phyloP scores from a whole-genome alignment of 2,888 invertebrate species.

The Sphecodes monilicornis region DNA sequence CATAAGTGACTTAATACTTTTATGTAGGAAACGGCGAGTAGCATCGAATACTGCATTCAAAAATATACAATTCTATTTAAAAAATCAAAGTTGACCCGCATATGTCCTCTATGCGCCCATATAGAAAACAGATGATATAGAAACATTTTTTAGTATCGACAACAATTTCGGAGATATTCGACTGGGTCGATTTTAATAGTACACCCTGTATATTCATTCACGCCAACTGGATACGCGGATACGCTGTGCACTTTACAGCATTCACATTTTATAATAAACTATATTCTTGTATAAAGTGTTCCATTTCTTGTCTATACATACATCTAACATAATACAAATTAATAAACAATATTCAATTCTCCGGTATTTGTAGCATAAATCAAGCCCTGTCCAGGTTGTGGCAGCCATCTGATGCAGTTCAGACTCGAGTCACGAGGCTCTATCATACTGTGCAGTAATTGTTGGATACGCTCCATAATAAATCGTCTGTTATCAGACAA shows the following conservation, averaged over 20 bases:
- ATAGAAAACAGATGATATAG: too few relatives aligned
- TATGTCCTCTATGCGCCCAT: too few relatives aligned
- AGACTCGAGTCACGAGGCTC: conserved; percentile 89
- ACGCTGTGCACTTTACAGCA: not conserved
- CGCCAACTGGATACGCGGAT: not conserved
- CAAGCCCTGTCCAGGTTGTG: conserved; percentile 92
- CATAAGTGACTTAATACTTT: too few relatives aligned
- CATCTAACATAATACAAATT: conserved; percentile 52
- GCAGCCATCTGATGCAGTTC: conserved; percentile 94
- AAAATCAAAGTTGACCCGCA: too few relatives aligned
- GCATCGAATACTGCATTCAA: too few relatives aligned
- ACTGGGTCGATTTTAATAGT: too few relatives aligned
- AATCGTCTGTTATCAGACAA: not conserved
- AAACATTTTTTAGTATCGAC: too few relatives aligned
- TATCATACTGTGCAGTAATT: conserved; percentile 88
- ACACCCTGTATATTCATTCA: too few relatives aligned
- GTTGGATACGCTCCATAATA: conserved; percentile 86
- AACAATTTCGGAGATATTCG: too few relatives aligned
- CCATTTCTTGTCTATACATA: not conserved
- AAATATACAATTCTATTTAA: too few relatives aligned
- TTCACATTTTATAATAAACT: not conserved
- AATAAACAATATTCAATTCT: conserved; percentile 89
- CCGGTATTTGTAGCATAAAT: conserved; percentile 95
- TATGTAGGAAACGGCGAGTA: too few relatives aligned
- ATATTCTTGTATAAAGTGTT: not conserved